Conservation (phyloP, 2,797 vertebrate species). For the Anguilla anguilla region DNA sequence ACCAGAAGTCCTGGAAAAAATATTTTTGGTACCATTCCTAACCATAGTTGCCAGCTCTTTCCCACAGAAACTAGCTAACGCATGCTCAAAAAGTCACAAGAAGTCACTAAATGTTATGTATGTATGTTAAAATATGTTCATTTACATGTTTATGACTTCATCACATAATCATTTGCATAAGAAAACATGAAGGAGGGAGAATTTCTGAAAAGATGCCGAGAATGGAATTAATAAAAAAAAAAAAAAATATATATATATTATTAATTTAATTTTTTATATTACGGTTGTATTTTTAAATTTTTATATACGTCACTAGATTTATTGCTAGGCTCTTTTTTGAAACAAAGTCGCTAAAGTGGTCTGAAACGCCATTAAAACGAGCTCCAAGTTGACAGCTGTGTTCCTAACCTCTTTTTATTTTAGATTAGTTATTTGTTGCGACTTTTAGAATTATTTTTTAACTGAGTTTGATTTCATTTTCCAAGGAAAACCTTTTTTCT, state of each 20-base stretch:
- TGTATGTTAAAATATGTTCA: not conserved
- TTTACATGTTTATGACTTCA: not conserved
- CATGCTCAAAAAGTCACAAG: too few species aligned
- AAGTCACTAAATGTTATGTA: too few species aligned
- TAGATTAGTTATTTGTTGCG: conserved; percentile 50
- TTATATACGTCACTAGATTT: not conserved
- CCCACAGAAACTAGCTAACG: too few species aligned
- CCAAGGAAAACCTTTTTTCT: conserved; percentile 64
- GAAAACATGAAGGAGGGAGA: not conserved
- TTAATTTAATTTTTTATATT: too few species aligned
- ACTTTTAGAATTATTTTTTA: not conserved
- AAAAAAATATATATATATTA: too few species aligned
- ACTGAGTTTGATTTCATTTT: conserved; percentile 58
- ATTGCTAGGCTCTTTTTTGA: not conserved
- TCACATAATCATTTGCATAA: not conserved
- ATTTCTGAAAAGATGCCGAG: not conserved
- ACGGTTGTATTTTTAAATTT: not conserved
- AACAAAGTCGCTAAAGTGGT: not conserved
- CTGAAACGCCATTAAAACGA: not conserved
- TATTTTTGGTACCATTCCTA: not conserved
- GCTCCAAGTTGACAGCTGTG: too few species aligned
- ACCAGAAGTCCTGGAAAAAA: conserved; percentile 28
- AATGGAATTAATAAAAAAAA: too few species aligned
- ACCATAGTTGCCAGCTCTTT: too few species aligned
- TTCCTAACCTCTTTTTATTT: not conserved